Evolutionary conservation across 2,113 vertebrate species (phyloP).

Genomic region (Penelope pileata): DNA sequence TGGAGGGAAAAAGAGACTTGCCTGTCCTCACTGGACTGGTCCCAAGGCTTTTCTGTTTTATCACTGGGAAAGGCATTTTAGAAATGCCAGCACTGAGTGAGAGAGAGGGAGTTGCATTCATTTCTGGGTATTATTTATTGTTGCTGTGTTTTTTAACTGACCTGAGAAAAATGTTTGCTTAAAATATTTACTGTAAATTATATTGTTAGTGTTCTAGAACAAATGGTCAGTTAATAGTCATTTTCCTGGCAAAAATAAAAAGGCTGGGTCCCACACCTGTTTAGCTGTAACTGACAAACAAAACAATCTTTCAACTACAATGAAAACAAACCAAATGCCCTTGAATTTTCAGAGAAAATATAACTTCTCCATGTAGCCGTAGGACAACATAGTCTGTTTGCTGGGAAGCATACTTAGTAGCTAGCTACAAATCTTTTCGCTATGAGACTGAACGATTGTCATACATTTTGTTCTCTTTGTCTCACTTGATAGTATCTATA

Average conservation of each 20-base stretch:
- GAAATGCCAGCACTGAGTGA: slow-evolving; percentile 20
- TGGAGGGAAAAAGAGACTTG: neutral
- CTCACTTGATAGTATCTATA: slow-evolving; percentile 82
- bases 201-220: slow-evolving; percentile 18
- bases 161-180: slow-evolving; percentile 35
- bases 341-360: slow-evolving; percentile 76
- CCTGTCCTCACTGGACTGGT: neutral
- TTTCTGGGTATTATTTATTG: slow-evolving; percentile 27
- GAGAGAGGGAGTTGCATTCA: neutral
- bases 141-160: neutral
- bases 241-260: slow-evolving; percentile 42
- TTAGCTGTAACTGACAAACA: slow-evolving; percentile 30
- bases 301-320: slow-evolving; percentile 60
- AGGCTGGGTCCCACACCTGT: slow-evolving; percentile 28
- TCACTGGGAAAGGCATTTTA: slow-evolving; percentile 43
- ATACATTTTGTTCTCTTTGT: slow-evolving; percentile 80
- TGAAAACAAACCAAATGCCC: slow-evolving; percentile 79
- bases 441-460: slow-evolving; percentile 81
- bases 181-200: slow-evolving; percentile 18
- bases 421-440: slow-evolving; percentile 82
- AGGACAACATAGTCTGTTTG: slow-evolving; percentile 86
- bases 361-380: slow-evolving; percentile 81
- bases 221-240: slow-evolving; percentile 41
- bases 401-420: slow-evolving; percentile 80
- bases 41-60: slow-evolving; percentile 51